phyloP scores from a whole-genome alignment of 1,140 invertebrate genomes.

The Drosophila murphyi region DNA sequence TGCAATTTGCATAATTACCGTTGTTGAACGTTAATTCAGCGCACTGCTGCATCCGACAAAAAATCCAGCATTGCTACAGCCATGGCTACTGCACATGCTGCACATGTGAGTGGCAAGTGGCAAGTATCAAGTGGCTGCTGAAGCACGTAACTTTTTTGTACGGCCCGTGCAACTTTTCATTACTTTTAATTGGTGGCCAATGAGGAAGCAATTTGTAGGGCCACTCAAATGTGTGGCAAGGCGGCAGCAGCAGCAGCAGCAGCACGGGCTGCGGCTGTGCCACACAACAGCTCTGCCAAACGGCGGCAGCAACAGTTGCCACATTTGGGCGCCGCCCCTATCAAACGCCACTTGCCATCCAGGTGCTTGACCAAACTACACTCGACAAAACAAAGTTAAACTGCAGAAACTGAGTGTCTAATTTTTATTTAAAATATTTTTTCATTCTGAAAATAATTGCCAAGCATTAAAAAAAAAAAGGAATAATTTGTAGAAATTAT shows the following conservation, averaged over 20 bases:
- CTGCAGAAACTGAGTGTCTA: neutral
- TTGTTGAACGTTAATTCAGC: slow-evolving; percentile 78
- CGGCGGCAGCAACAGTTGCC: slow-evolving; percentile 50
- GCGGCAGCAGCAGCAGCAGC: neutral
- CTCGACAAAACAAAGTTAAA: neutral
- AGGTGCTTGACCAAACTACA: slow-evolving; percentile 7
- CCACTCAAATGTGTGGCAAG: slow-evolving; percentile 26
- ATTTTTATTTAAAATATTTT: no score
- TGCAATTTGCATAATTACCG: slow-evolving; percentile 83
- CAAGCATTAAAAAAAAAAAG: no score
- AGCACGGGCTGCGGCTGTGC: neutral
- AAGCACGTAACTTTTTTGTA: neutral
- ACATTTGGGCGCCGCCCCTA: slow-evolving; percentile 36
- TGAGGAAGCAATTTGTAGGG: slow-evolving; percentile 82
- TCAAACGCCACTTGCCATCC: slow-evolving; percentile 11
- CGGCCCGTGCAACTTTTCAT: slow-evolving; percentile 67
- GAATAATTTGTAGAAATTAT: no score
- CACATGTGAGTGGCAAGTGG: slow-evolving; percentile 37
- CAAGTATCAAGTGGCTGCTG: slow-evolving; percentile 5
- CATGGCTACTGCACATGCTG: slow-evolving; percentile 1
- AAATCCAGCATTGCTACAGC: slow-evolving; percentile 48
- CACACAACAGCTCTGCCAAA: no score
- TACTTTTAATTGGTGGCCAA: slow-evolving; percentile 81
- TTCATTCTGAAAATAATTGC: no score
- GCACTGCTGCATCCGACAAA: slow-evolving; percentile 59